Conservation (phyloP, 2,888 invertebrate species). For the Mesoligia furuncula region DNA sequence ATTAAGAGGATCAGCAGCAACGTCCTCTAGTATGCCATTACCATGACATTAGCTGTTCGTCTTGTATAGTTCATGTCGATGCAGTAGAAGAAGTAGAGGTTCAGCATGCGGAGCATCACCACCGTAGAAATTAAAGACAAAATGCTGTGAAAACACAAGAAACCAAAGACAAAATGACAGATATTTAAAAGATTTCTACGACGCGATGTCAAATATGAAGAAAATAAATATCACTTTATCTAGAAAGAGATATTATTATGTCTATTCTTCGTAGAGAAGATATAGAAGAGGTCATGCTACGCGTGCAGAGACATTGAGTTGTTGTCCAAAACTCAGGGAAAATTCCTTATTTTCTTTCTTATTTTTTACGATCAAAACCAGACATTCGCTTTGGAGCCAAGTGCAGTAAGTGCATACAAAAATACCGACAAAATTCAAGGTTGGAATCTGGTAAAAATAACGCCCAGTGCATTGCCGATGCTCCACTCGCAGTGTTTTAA, state of each 20-base stretch:
- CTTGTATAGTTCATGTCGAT: neutral
- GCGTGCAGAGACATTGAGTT: neutral
- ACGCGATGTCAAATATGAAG: neutral
- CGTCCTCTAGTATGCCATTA: neutral
- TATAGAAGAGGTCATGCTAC: neutral
- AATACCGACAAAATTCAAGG: slow-evolving; percentile 83
- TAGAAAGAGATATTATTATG: neutral
- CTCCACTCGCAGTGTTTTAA: slow-evolving; percentile 55
- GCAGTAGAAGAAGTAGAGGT: neutral
- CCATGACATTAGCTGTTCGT: neutral
- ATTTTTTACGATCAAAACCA: slow-evolving; percentile 66
- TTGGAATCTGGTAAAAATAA: slow-evolving; percentile 78
- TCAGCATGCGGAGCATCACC: neutral
- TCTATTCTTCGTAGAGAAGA: neutral
- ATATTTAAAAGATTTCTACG: neutral
- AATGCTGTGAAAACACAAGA: neutral
- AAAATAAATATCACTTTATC: no score
- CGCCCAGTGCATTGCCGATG: slow-evolving; percentile 71
- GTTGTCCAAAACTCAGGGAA: slow-evolving; percentile 5
- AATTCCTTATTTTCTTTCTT: slow-evolving; percentile 44
- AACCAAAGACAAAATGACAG: neutral
- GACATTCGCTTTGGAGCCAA: slow-evolving; percentile 73
- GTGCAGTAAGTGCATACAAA: slow-evolving; percentile 79
- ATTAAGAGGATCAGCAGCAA: neutral
- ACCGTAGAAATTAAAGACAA: neutral